Conservation (phyloP, 2,888 invertebrate species). For the Lordiphosa fenestrarum region DNA sequence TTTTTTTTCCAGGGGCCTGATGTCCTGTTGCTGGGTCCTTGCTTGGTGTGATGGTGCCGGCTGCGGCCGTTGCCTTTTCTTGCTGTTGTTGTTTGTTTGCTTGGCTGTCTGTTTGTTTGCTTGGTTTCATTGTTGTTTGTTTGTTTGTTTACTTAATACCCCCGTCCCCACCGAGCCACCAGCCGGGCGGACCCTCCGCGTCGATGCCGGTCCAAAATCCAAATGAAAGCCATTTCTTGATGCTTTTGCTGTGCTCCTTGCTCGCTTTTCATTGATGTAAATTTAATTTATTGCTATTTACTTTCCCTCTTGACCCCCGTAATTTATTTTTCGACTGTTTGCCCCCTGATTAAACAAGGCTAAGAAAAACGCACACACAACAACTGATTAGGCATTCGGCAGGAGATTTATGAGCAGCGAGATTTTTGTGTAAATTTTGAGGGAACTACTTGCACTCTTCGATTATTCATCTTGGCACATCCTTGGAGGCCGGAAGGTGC, state of each 20-base stretch:
- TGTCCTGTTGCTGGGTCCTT: constrained; percentile 6
- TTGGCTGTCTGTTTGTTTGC: constrained; percentile 65
- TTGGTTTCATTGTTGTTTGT: constrained; percentile 73
- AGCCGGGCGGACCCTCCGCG: neutral
- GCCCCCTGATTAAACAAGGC: constrained; percentile 9
- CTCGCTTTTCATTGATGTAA: constrained; percentile 54
- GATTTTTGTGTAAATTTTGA: too few species aligned
- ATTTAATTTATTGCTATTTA: constrained; percentile 70
- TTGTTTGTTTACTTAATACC: constrained; percentile 60
- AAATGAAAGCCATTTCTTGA: constrained; percentile 63
- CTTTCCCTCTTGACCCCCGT: constrained; percentile 41
- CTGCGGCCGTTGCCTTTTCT: constrained; percentile 6
- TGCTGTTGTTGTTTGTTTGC: constrained; percentile 40
- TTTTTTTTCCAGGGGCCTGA: constrained; percentile 48
- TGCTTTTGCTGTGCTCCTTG: constrained; percentile 32
- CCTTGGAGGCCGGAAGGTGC: constrained; percentile 10
- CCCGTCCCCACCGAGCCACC: neutral
- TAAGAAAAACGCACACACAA: too few species aligned
- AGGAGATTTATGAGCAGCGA: too few species aligned
- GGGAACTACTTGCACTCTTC: too few species aligned
- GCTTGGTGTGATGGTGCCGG: neutral
- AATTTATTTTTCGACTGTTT: constrained; percentile 64
- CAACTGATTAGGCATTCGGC: constrained; percentile 35
- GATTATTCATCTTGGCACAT: constrained; percentile 29
- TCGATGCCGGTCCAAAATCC: constrained; percentile 24